Evolutionary conservation across 2,797 vertebrate genomes (phyloP).

Genomic region (Melanotaenia maccullochi): DNA sequence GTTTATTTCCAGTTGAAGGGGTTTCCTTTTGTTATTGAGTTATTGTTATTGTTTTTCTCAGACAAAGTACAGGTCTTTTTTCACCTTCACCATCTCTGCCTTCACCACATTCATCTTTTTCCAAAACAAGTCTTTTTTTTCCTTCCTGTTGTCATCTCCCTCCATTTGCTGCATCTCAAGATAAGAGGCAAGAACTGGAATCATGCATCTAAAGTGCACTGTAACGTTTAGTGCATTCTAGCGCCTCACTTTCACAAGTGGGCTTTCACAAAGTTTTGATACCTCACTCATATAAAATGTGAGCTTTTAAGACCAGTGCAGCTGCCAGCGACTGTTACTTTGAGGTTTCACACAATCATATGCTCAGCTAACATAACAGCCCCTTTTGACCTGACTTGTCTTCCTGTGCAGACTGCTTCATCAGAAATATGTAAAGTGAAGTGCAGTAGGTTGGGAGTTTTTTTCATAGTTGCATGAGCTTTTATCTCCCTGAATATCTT

Average conservation of each 20-base stretch:
- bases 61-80: conserved; percentile 5
- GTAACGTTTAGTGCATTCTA: no score
- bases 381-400: neutral
- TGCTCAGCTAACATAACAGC: conserved; percentile 13
- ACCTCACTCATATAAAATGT: neutral
- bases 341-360: neutral
- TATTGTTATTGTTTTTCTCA: neutral
- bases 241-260: no score
- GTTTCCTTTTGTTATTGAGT: conserved; percentile 7
- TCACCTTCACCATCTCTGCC: neutral
- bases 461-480: neutral
- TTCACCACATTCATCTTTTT: conserved; percentile 24
- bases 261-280: neutral
- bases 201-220: no score
- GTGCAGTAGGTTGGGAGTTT: neutral
- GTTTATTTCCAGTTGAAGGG: conserved; percentile 17
- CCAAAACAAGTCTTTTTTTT: conserved; percentile 13
- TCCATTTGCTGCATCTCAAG: conserved; percentile 39
- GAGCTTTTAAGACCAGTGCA: neutral
- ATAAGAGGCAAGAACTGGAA: neutral
- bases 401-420: conserved; percentile 30
- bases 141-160: conserved; percentile 4
- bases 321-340: neutral
- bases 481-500: neutral
- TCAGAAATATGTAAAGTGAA: conserved; percentile 17